Conservation (phyloP, 2,797 vertebrate species). For the Sebastiscus albofasciatus region DNA sequence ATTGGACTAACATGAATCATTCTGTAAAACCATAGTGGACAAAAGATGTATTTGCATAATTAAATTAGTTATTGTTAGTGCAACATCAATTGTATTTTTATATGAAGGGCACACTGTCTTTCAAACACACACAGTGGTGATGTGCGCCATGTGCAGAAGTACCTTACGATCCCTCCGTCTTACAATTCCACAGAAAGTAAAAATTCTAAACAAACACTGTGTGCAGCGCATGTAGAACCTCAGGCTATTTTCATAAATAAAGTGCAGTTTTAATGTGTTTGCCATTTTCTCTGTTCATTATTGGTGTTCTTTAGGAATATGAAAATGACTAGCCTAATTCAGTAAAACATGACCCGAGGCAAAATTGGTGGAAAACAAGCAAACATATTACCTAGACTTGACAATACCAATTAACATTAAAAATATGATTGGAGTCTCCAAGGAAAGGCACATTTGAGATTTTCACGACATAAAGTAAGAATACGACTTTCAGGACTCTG, state of each 20-base stretch:
- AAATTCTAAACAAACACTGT: slow-evolving; percentile 46
- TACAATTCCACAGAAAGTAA: slow-evolving; percentile 26
- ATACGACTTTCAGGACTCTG: neutral
- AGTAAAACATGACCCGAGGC: slow-evolving; percentile 50
- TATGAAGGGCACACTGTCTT: neutral
- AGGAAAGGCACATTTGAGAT: slow-evolving; percentile 9
- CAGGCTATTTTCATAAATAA: slow-evolving; percentile 69
- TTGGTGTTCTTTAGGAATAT: slow-evolving; percentile 53
- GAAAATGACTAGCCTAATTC: slow-evolving; percentile 55
- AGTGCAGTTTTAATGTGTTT: slow-evolving; percentile 61
- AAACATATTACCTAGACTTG: slow-evolving; percentile 55
- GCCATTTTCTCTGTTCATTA: slow-evolving; percentile 60
- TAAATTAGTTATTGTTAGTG: neutral
- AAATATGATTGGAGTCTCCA: slow-evolving; percentile 6
- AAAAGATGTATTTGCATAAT: slow-evolving; percentile 7
- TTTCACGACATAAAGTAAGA: neutral
- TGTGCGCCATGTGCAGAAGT: slow-evolving; percentile 7
- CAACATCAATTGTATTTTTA: neutral
- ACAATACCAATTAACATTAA: slow-evolving; percentile 54
- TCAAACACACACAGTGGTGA: neutral
- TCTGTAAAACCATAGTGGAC: neutral
- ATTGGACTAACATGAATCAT: neutral
- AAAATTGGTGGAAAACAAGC: slow-evolving; percentile 42
- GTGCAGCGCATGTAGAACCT: slow-evolving; percentile 35
- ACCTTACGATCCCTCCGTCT: slow-evolving; percentile 11